Percentiles rank a stretch among this genome's conserved stretches.
Evolutionary conservation across 2,888 invertebrate species (phyloP).

Genomic region (Lepidocyrtoides sp.): DNA sequence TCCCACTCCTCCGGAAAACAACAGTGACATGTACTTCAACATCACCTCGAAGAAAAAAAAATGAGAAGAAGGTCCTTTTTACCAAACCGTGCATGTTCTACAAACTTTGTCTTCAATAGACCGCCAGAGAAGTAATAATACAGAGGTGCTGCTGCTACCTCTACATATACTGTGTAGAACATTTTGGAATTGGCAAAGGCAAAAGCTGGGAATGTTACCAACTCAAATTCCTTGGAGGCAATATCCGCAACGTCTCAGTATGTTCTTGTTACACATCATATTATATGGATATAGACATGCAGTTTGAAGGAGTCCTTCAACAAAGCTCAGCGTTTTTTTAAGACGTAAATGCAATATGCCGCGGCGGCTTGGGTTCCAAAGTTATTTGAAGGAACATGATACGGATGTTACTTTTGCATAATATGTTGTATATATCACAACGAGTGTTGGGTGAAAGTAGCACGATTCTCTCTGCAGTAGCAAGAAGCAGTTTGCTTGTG

Average conservation of each 20-base stretch:
- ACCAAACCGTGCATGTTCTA: slow-evolving; percentile 4
- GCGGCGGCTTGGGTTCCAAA: slow-evolving; percentile 19
- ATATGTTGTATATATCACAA: slow-evolving; percentile 32
- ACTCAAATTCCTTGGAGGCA: slow-evolving; percentile 76
- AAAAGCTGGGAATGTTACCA: slow-evolving; percentile 73
- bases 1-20: slow-evolving; percentile 53
- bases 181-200: slow-evolving; percentile 63
- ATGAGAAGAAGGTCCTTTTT: slow-evolving; percentile 58
- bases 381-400: slow-evolving; percentile 39
- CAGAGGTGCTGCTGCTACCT: background rate
- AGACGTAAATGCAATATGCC: slow-evolving; percentile 33
- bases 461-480: slow-evolving; percentile 36
- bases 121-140: background rate
- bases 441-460: slow-evolving; percentile 37
- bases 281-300: slow-evolving; percentile 32
- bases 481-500: background rate
- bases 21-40: slow-evolving; percentile 67
- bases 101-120: slow-evolving; percentile 34
- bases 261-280: slow-evolving; percentile 32
- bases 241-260: slow-evolving; percentile 68
- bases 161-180: slow-evolving; percentile 39
- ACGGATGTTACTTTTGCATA: slow-evolving; percentile 46
- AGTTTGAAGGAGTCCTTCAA: slow-evolving; percentile 52
- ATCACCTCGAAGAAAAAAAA: slow-evolving; percentile 49
- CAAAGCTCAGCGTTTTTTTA: slow-evolving; percentile 45